phyloP scores from a whole-genome alignment of 2,113 vertebrate species.

The Cygnus buccinator region DNA sequence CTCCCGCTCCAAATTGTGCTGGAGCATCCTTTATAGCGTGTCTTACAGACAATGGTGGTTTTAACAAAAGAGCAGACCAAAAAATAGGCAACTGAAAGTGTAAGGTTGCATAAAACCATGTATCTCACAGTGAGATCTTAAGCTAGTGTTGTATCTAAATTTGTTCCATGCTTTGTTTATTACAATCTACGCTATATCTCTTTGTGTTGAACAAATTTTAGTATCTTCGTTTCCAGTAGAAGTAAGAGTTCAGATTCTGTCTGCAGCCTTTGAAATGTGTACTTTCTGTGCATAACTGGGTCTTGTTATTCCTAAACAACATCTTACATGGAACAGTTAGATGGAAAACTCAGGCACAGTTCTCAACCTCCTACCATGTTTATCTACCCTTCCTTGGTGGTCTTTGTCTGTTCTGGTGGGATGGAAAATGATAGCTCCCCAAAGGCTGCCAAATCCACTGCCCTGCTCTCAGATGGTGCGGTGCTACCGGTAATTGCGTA shows the following conservation, averaged over 20 bases:
- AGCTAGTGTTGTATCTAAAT: background rate
- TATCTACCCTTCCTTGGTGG: slow-evolving; percentile 59
- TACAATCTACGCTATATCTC: background rate
- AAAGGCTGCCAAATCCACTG: slow-evolving; percentile 38
- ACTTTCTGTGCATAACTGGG: background rate
- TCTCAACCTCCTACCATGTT: slow-evolving; percentile 44
- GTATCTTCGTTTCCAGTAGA: background rate
- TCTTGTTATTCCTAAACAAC: background rate
- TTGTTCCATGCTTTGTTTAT: background rate
- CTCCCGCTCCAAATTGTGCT: background rate
- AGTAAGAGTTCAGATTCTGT: background rate
- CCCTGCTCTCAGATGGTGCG: background rate
- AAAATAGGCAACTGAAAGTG: background rate
- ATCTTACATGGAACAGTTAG: background rate
- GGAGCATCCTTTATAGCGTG: background rate
- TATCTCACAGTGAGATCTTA: background rate
- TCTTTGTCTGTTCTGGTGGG: slow-evolving; percentile 32
- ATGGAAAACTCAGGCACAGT: background rate
- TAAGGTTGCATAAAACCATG: background rate
- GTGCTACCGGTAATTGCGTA: slow-evolving; percentile 2
- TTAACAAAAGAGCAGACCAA: background rate
- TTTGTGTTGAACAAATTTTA: background rate
- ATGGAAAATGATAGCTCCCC: slow-evolving; percentile 17
- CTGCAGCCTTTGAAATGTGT: background rate
- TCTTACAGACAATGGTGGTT: background rate